phyloP scores from a whole-genome alignment of 2,888 invertebrate genomes.

The Acanthacorydalis orientalis region DNA sequence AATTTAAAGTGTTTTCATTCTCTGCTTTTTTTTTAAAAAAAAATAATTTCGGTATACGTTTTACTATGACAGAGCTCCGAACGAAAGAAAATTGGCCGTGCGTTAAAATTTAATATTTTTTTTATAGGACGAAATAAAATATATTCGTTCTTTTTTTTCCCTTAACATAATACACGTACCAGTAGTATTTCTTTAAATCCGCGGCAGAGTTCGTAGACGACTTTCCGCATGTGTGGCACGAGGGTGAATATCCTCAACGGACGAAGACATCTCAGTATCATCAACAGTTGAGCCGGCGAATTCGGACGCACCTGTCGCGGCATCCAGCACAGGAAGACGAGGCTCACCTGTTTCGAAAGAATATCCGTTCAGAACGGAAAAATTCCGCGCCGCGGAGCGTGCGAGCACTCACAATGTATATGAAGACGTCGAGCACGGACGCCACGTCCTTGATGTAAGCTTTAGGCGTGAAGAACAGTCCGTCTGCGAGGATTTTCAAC shows the following conservation, averaged over 20 bases:
- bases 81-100: too few species aligned
- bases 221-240: constrained; percentile 98
- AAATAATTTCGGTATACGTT: too few species aligned
- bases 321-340: constrained; percentile 95
- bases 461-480: constrained; percentile 96
- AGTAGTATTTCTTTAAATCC: constrained; percentile 98
- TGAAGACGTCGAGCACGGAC: constrained; percentile 91
- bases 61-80: too few species aligned
- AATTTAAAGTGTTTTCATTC: too few species aligned
- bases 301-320: constrained; percentile 82
- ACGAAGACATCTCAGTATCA: constrained; percentile 91
- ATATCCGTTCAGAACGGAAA: background rate
- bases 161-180: constrained; percentile 36
- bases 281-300: constrained; percentile 83
- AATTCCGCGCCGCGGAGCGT: background rate
- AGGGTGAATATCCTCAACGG: constrained; percentile 93
- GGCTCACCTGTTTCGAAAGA: constrained; percentile 52
- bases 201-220: constrained; percentile 93
- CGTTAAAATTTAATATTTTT: too few species aligned
- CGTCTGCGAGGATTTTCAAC: constrained; percentile 92
- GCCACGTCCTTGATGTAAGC: constrained; percentile 97
- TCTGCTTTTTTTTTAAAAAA: too few species aligned
- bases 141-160: too few species aligned
- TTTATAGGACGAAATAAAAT: too few species aligned
- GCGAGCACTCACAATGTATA: constrained; percentile 67